phyloP scores from a whole-genome alignment of 2,888 invertebrate species.

The Oeneis ivallda region DNA sequence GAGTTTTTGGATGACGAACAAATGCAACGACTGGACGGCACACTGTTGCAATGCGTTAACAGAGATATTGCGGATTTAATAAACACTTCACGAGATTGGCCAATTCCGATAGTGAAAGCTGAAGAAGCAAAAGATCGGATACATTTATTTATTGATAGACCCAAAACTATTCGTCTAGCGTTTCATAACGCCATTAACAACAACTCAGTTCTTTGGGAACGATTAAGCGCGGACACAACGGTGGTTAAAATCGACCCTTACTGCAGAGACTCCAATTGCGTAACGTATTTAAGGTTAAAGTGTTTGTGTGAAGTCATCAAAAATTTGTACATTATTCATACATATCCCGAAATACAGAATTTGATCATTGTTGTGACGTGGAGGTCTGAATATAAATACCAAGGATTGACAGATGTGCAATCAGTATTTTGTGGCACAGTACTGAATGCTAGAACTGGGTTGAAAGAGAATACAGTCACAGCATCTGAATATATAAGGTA shows the following conservation, averaged over 20 bases:
- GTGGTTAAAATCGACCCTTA: slow-evolving; percentile 52
- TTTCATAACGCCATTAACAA: slow-evolving; percentile 53
- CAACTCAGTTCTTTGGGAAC: slow-evolving; percentile 47
- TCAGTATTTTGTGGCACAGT: slow-evolving; percentile 82
- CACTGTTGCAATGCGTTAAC: slow-evolving; percentile 54
- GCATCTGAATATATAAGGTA: slow-evolving; percentile 80
- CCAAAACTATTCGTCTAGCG: slow-evolving; percentile 52
- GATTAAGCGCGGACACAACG: slow-evolving; percentile 41
- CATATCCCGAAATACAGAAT: slow-evolving; percentile 25
- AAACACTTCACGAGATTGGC: slow-evolving; percentile 72
- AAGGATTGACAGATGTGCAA: slow-evolving; percentile 38
- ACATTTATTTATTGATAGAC: slow-evolving; percentile 78
- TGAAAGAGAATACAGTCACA: slow-evolving; percentile 73
- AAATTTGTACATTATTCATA: slow-evolving; percentile 54
- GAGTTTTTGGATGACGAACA: slow-evolving; percentile 46
- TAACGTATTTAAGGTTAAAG: slow-evolving; percentile 61
- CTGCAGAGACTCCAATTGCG: slow-evolving; percentile 48
- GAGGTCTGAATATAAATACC: slow-evolving; percentile 61
- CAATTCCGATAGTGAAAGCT: slow-evolving; percentile 65
- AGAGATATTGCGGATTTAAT: slow-evolving; percentile 61
- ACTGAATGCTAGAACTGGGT: slow-evolving; percentile 78
- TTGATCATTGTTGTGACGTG: slow-evolving; percentile 54
- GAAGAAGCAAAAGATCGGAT: slow-evolving; percentile 67
- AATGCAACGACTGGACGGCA: slow-evolving; percentile 40
- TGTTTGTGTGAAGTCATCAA: slow-evolving; percentile 55